These are phyloP conservation scores for Julus scanicus DNA, from an alignment of 2,888 invertebrate species.

Conservation along the genomic window DNA sequence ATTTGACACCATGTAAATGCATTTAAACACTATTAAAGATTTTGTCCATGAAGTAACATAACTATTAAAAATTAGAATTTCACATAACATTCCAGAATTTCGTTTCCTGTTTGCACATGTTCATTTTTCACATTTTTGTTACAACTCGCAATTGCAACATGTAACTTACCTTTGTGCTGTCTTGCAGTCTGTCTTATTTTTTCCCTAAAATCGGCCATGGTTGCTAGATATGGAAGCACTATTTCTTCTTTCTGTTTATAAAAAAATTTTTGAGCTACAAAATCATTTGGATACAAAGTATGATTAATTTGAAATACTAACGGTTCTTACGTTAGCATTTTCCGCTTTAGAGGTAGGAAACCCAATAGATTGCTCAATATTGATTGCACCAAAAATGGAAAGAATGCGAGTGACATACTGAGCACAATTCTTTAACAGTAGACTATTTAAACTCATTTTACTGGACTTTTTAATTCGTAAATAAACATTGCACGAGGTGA, in stretches of 20 bases:
- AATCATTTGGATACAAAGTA: neutral
- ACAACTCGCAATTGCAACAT: too few species aligned
- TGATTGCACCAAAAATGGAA: conserved; percentile 67
- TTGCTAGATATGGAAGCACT: conserved; percentile 88
- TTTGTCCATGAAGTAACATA: neutral
- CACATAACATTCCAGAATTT: too few species aligned
- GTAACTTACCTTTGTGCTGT: conserved; percentile 64
- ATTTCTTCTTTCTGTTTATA: conserved; percentile 75
- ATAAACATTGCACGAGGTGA: conserved; percentile 88
- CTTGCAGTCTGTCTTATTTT: conserved; percentile 78
- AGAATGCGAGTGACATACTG: conserved; percentile 84
- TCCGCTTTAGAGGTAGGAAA: conserved; percentile 48
- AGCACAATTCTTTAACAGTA: conserved; percentile 80
- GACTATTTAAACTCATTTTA: conserved; percentile 70
- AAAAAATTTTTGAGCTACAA: neutral
- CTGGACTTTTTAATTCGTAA: conserved; percentile 72
- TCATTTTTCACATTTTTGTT: too few species aligned
- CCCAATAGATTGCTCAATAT: conserved; percentile 62
- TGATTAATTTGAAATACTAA: neutral
- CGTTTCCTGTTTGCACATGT: too few species aligned
- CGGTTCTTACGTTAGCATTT: neutral
- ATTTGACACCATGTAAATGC: neutral
- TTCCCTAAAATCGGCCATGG: conserved; percentile 87
- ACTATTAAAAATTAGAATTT: too few species aligned
- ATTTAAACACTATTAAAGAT: conserved; percentile 7